These are phyloP conservation scores for Sylvia borin DNA, from an alignment of 2,797 vertebrate genomes.

Conservation along the genomic window DNA sequence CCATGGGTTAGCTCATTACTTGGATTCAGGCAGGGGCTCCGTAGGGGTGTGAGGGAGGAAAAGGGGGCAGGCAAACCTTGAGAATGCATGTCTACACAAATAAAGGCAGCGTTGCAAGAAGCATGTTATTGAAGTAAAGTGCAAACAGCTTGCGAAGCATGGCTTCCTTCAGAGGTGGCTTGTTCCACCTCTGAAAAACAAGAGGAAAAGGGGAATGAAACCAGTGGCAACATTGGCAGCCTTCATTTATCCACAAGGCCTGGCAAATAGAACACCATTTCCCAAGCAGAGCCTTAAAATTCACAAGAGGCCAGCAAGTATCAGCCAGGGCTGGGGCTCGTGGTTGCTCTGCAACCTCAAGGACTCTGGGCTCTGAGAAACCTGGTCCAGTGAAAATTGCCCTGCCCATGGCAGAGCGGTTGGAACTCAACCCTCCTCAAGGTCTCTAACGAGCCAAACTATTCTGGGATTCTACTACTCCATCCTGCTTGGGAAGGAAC, in stretches of 20 bases:
- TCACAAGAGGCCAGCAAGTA: conserved; percentile 75
- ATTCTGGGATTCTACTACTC: neutral
- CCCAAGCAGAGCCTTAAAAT: conserved; percentile 73
- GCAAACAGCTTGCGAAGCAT: conserved; percentile 73
- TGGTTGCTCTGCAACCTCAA: conserved; percentile 47
- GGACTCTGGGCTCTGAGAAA: neutral
- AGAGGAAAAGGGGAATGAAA: conserved; percentile 51
- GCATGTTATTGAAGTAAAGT: conserved; percentile 64
- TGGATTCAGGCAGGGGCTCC: conserved; percentile 73
- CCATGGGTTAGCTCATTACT: conserved; percentile 82
- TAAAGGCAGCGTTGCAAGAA: conserved; percentile 52
- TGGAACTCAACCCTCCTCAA: neutral
- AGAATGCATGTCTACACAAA: conserved; percentile 70
- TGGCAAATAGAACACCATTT: conserved; percentile 80
- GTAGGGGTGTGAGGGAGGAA: conserved; percentile 67
- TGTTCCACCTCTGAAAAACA: neutral
- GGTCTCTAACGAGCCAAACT: neutral
- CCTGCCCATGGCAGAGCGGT: accelerated
- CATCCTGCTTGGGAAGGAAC: conserved; percentile 56
- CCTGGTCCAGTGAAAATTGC: neutral
- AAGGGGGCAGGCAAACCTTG: conserved; percentile 54
- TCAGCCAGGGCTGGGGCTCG: conserved; percentile 57
- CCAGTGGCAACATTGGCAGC: conserved; percentile 77
- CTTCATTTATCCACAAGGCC: conserved; percentile 82
- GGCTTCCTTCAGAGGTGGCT: conserved; percentile 54